phyloP scores from a whole-genome alignment of 2,797 vertebrate genomes.

The Xenopus petersii region DNA sequence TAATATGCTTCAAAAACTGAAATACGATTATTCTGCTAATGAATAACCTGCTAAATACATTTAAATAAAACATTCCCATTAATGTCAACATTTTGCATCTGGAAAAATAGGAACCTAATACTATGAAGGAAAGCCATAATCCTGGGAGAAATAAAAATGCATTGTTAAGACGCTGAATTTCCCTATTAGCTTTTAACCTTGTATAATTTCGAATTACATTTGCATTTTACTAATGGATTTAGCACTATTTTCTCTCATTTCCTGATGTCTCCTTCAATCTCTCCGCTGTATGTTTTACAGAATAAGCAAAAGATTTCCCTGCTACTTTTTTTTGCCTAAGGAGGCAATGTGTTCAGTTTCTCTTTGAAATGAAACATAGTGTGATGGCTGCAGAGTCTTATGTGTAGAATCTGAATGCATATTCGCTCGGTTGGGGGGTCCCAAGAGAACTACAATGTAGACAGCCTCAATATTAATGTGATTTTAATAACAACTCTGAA shows the following conservation, averaged over 20 bases:
- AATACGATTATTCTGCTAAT: slow-evolving; percentile 16
- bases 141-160: slow-evolving; percentile 55
- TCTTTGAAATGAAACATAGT: slow-evolving; percentile 50
- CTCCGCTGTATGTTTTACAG: slow-evolving; percentile 47
- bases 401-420: slow-evolving; percentile 15
- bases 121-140: slow-evolving; percentile 46
- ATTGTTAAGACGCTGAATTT: slow-evolving; percentile 56
- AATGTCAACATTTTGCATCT: slow-evolving; percentile 54
- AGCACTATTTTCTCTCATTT: slow-evolving; percentile 67
- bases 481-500: slow-evolving; percentile 36
- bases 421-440: slow-evolving; percentile 30
- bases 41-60: slow-evolving; percentile 58
- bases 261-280: slow-evolving; percentile 63
- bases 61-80: slow-evolving; percentile 49
- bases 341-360: slow-evolving; percentile 51
- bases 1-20: slow-evolving; percentile 5
- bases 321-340: slow-evolving; percentile 22
- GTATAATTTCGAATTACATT: slow-evolving; percentile 55
- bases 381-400: slow-evolving; percentile 37
- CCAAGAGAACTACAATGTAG: slow-evolving; percentile 37
- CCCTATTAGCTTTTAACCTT: slow-evolving; percentile 58
- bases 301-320: slow-evolving; percentile 46
- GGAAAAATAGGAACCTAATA: slow-evolving; percentile 62
- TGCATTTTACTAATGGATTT: slow-evolving; percentile 65
- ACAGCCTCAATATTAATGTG: slow-evolving; percentile 45